Evolutionary conservation across 1,140 invertebrate species (phyloP).

Genomic region (Heterodera schachtii): DNA sequence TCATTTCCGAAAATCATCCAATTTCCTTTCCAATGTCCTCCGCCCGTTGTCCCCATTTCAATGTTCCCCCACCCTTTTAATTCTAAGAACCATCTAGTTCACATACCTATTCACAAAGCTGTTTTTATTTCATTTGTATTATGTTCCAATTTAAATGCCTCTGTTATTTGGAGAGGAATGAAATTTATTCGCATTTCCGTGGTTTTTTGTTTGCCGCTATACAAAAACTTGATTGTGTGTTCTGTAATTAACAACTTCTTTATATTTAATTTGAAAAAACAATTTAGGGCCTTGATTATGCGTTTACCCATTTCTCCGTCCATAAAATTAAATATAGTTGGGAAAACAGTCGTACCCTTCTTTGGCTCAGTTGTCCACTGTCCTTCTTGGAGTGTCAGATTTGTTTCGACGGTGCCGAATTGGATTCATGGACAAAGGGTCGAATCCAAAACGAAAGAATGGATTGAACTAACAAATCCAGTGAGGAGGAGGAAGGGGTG

Average conservation of each 20-base stretch:
- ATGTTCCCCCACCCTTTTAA: neutral
- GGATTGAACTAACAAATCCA: conserved; percentile 64
- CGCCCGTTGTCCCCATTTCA: neutral
- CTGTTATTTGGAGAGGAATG: neutral
- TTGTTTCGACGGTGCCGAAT: conserved; percentile 55
- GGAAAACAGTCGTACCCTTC: neutral
- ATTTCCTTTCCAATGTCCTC: neutral
- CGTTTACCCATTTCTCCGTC: neutral
- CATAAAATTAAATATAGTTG: neutral
- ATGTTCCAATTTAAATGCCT: neutral
- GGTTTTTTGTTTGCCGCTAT: too few species aligned
- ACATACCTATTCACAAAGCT: neutral
- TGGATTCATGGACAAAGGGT: conserved; percentile 65
- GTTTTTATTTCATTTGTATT: neutral
- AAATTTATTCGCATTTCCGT: neutral
- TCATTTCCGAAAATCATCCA: neutral
- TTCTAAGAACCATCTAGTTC: neutral
- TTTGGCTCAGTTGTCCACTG: neutral
- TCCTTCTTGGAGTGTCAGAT: neutral
- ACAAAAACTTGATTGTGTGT: too few species aligned
- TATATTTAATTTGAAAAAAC: too few species aligned
- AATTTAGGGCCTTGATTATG: too few species aligned
- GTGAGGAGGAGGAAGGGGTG: conserved; percentile 36
- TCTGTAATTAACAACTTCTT: too few species aligned
- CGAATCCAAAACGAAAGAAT: conserved; percentile 63